Evolutionary conservation across 2,113 vertebrate species (phyloP).

Genomic region (Sinocyclocheilus rhinocerous): DNA sequence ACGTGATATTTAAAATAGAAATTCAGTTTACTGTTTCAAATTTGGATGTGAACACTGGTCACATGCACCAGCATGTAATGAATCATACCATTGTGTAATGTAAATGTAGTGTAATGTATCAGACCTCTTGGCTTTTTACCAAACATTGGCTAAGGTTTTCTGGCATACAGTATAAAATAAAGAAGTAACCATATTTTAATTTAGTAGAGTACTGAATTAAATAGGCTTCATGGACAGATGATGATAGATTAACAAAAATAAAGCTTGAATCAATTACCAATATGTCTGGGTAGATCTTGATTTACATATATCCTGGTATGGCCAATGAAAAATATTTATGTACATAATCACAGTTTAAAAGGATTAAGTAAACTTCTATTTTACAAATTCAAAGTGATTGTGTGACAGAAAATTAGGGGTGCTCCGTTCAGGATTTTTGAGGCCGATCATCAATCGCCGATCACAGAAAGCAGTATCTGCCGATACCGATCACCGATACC

Average conservation of each 20-base stretch:
- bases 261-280: neutral
- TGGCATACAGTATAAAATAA: neutral
- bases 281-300: neutral
- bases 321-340: neutral
- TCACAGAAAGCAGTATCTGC: too few relatives aligned
- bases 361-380: neutral
- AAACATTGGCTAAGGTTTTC: neutral
- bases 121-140: neutral
- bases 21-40: neutral
- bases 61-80: neutral
- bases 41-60: neutral
- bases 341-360: neutral
- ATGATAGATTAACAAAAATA: slow-evolving; percentile 16
- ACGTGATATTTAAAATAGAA: too few relatives aligned
- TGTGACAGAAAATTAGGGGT: neutral
- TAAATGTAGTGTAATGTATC: neutral
- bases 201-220: neutral
- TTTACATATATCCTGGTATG: neutral
- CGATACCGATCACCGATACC: too few relatives aligned
- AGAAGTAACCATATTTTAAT: neutral
- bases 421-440: too few relatives aligned
- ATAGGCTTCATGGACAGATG: neutral
- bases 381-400: neutral
- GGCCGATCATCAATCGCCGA: too few relatives aligned
- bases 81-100: neutral